Evolutionary conservation across 2,113 vertebrate species (phyloP), one percentile per base, ranked within the genome.

Genomic region (Mungos mungo): DNA sequence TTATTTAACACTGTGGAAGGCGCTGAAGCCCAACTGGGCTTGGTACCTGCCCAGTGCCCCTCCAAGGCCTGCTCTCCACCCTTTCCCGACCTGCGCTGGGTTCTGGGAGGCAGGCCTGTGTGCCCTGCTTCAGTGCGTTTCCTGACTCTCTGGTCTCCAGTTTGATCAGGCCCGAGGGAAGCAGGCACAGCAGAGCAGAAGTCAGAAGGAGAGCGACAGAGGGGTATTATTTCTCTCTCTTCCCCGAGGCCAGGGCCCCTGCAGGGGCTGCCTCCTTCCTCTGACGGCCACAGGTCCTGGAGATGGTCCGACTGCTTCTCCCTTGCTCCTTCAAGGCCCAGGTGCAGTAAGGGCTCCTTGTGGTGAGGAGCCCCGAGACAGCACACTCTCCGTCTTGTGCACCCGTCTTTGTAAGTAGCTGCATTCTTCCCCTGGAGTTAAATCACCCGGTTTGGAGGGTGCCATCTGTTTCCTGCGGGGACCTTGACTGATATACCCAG

Each of bases 381-480:
- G 12, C 7, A 2, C 29, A n/a, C 52, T 29, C 1, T 81, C 63
- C 31, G 14, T 88, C 81, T 45, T 60, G 54, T 35, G 21, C 47
- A 25, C 35, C 15, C 7, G 27, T 65, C 35, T 96, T 88, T 85
- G 68, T 50, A 72, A 97, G 38, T 57, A 96, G 63, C 31, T 33
- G 69, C 8, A 13, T 85, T 79, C 45, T 72, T 47, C 69, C 12
- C 9, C 69, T 81, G 10, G 74, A 88, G 93, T 84, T 47, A 41
- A 84, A 96, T 85, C 29, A 68, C 33, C 27, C 72, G 4, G 57
- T 94, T 93, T 80, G n/a, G 57, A 52, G 7, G 38, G 63, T 88
- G 71, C 69, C 76, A 54, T 88, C 86, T 96, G 77, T 88, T 96
- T 96, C 90, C 82, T 96, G 89, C 69, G 65, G 54, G 66, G 66